A percentile compares a stretch with the other conserved stretches of the same genome.
These are phyloP conservation scores for Sphecodes monilicornis DNA, from an alignment of 2,888 invertebrate species.

Conservation along the genomic window DNA sequence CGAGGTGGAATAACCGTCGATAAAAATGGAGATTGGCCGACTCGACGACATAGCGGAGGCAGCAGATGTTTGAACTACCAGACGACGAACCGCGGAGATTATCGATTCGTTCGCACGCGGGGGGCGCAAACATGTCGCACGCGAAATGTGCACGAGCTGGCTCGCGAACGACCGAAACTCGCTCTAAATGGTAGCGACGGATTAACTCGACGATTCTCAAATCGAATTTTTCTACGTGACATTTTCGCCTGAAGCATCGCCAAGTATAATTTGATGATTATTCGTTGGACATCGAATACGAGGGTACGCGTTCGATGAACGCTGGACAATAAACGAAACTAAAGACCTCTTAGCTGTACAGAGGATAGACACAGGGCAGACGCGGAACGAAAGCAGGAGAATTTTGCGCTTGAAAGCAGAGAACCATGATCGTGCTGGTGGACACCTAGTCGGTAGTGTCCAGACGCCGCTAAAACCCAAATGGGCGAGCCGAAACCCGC, in stretches of 20 bases:
- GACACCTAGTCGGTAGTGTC: constrained; percentile 69
- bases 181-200: background rate
- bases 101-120: constrained; percentile 56
- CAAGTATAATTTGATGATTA: background rate
- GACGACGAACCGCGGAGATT: constrained; percentile 45
- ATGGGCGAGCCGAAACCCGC: constrained; percentile 83
- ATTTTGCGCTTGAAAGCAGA: background rate
- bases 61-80: constrained; percentile 41
- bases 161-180: constrained; percentile 21
- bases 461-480: constrained; percentile 72
- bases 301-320: background rate
- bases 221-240: constrained; percentile 16
- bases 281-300: background rate
- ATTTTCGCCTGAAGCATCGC: background rate
- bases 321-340: background rate
- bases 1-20: constrained; percentile 8
- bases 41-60: constrained; percentile 9
- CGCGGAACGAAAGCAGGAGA: background rate
- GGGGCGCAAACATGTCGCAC: constrained; percentile 55
- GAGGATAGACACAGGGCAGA: background rate
- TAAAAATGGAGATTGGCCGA: constrained; percentile 38
- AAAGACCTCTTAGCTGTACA: background rate
- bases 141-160: constrained; percentile 52
- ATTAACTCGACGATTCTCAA: constrained; percentile 3
- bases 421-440: constrained; percentile 61